These are phyloP conservation scores for Python bivittatus DNA, from an alignment of 2,113 vertebrate species.

Conservation along the genomic window DNA sequence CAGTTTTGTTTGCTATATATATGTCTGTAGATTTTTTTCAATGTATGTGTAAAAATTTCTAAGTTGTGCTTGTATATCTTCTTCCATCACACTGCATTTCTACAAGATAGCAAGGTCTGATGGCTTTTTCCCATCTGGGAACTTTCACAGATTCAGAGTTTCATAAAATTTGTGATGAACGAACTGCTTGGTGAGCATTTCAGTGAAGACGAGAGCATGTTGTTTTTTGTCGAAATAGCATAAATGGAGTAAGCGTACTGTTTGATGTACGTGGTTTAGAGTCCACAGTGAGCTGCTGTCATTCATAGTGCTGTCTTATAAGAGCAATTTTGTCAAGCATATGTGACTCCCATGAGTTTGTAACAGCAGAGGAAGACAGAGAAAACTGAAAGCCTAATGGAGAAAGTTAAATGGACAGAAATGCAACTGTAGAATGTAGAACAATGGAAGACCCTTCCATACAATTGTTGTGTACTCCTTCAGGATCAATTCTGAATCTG, in stretches of 20 bases:
- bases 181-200: neutral
- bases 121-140: constrained; percentile 31
- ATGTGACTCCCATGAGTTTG: constrained; percentile 24
- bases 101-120: constrained; percentile 1
- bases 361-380: constrained; percentile 46
- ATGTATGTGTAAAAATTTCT: neutral
- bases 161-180: constrained; percentile 12
- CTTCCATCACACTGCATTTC: neutral
- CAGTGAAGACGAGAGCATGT: neutral
- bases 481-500: neutral
- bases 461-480: neutral
- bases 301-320: constrained; percentile 4
- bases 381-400: constrained; percentile 32
- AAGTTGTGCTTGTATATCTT: neutral
- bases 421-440: constrained; percentile 16
- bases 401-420: constrained; percentile 38
- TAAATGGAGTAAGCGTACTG: neutral
- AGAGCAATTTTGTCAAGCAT: constrained; percentile 14
- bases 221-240: neutral
- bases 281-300: neutral
- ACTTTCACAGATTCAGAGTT: constrained; percentile 19
- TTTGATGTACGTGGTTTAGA: constrained; percentile 5
- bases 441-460: constrained; percentile 5
- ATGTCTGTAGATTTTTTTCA: neutral
- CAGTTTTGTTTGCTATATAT: neutral